Conservation (phyloP, 2,797 vertebrate genomes). For the Argya squamiceps region DNA sequence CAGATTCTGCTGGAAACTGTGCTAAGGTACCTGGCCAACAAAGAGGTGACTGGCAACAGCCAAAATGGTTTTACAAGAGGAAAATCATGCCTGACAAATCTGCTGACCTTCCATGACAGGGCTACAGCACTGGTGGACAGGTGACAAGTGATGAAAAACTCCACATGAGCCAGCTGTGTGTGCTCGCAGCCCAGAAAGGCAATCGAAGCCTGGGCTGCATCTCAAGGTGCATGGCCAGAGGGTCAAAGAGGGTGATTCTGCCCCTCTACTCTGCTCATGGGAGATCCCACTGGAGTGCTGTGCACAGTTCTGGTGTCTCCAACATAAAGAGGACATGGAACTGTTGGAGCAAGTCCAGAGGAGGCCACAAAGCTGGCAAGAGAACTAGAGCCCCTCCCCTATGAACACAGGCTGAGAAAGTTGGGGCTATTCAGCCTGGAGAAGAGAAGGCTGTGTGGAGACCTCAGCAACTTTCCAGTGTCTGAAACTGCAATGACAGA, state of each 20-base stretch:
- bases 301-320: neutral
- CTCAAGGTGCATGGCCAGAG: accelerated
- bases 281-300: neutral
- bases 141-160: neutral
- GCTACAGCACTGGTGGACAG: accelerated
- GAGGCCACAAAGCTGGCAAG: neutral
- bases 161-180: neutral
- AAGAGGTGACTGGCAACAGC: neutral
- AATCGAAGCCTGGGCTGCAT: neutral
- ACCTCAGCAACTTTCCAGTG: neutral
- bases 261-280: neutral
- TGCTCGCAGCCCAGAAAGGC: neutral
- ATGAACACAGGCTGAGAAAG: neutral
- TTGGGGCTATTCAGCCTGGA: neutral
- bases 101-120: neutral
- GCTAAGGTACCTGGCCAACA: neutral
- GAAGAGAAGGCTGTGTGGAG: neutral
- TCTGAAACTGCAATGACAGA: neutral
- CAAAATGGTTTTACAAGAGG: neutral
- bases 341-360: neutral
- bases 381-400: neutral
- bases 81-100: neutral
- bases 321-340: neutral
- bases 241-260: neutral
- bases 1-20: neutral